Evolutionary conservation across 64 coral and sea anemone genomes (phyloP), one percentile per base, ranked within the genome.

Genomic region (Hydrozoanthus tunicans): DNA sequence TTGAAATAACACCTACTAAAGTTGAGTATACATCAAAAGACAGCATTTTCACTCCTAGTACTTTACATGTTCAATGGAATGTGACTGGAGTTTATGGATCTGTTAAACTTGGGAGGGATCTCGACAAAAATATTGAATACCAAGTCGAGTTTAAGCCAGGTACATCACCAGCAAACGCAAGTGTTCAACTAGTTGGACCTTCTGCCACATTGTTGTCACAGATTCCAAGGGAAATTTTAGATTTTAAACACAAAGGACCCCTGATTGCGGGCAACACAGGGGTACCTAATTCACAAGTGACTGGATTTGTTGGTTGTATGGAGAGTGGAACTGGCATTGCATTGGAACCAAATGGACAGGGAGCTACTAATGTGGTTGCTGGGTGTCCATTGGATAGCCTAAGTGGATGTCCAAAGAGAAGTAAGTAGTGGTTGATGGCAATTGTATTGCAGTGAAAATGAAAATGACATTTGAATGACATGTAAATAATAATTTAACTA

Each of bases 91-190:
- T 73, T 0, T 20, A 56, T 58, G 67, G 66, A 10, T 86, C 54
- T 72, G 67, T 55, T 32, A 71, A 73, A 56, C 66, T 86, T 56
- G 83, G 83, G 43, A 86, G 15, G 74, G 11, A 73, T 24, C 83
- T 86, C 59, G 83, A 86, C 32, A 86, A 86, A 73, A 86, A 86
- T 86, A 86, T 86, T 86, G 83, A 86, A 74, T 86, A 86, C 23
- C n/a, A 86, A 73, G 83, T 88, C 20, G 59, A 54, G 14, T 88
- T 88, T 54, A 88, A 88, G 20, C 84, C 84, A 24, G 84, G 84
- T 58, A 14, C 56, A 1, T 58, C 68, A 51, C 56, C 84, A 25
- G 23, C 59, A 3, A 88, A 88, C 51, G 11, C 69, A 75, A 73
- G 68, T 73, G 68, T 88, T 74, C 68, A 88, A 58, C 59, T 88